These are phyloP conservation scores for Cebidichthys violaceus DNA, from an alignment of 2,113 vertebrate genomes.

Conservation along the genomic window DNA sequence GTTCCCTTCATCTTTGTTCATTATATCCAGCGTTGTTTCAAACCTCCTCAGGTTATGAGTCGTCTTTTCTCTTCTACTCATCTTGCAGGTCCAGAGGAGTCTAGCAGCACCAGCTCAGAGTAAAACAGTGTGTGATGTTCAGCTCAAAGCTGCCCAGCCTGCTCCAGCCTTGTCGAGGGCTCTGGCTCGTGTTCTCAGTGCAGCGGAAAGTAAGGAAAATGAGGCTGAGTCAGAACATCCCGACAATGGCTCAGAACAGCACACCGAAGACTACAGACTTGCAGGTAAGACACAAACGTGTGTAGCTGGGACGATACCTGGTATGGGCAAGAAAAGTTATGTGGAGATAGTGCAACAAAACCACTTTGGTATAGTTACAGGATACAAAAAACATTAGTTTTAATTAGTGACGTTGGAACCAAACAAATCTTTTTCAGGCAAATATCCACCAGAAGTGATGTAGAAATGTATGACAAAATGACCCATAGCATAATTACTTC, in stretches of 20 bases:
- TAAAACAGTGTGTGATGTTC: conserved; percentile 9
- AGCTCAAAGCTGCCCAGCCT: conserved; percentile 17
- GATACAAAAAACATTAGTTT: not conserved
- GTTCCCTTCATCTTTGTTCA: not conserved
- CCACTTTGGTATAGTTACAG: not conserved
- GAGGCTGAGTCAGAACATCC: conserved; percentile 21
- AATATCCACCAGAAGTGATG: not conserved
- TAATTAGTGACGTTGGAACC: not conserved
- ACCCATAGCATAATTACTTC: not conserved
- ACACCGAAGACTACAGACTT: conserved; percentile 19
- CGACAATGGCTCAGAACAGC: conserved; percentile 1
- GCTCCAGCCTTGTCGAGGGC: conserved; percentile 69
- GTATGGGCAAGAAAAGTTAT: not conserved
- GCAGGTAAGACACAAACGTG: conserved; percentile 53
- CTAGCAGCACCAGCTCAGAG: conserved; percentile 32
- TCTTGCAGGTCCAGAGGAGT: conserved; percentile 66
- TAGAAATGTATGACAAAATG: not conserved
- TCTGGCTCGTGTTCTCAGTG: conserved; percentile 79
- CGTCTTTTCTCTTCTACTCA: not conserved
- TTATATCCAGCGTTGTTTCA: not conserved
- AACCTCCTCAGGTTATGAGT: not conserved
- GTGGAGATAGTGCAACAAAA: not conserved
- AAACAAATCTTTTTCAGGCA: not conserved
- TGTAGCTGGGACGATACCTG: not conserved
- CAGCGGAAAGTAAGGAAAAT: conserved; percentile 80